These are phyloP conservation scores for Drosophila mayri DNA, from an alignment of 1,140 invertebrate genomes.

Conservation along the genomic window DNA sequence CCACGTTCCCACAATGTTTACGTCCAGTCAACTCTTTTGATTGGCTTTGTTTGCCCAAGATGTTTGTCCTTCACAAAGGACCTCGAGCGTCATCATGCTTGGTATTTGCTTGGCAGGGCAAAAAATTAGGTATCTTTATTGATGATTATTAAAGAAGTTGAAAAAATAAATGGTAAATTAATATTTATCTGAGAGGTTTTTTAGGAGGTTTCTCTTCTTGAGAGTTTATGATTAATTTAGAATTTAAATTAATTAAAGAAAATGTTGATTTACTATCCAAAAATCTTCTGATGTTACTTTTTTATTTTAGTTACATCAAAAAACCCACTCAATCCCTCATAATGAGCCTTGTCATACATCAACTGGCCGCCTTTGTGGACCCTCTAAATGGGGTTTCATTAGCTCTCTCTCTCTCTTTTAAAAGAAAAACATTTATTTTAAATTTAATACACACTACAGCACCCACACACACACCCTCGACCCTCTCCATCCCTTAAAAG, in stretches of 20 bases:
- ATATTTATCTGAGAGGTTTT: background rate
- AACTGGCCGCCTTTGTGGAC: conserved; percentile 18
- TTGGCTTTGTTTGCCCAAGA: conserved; percentile 44
- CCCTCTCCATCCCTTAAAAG: conserved; percentile 4
- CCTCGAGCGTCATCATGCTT: background rate
- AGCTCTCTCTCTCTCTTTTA: conserved; percentile 30
- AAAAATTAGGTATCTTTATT: background rate
- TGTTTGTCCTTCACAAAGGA: conserved; percentile 30
- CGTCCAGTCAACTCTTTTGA: conserved; percentile 30
- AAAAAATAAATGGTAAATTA: background rate
- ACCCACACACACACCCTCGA: conserved; percentile 16
- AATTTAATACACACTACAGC: conserved; percentile 71
- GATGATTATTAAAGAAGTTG: background rate
- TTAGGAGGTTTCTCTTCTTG: too few relatives aligned
- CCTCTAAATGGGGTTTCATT: conserved; percentile 74
- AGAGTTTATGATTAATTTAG: background rate
- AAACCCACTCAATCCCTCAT: background rate
- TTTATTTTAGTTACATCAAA: background rate
- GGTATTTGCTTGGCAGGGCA: conserved; percentile 3
- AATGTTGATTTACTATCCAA: background rate
- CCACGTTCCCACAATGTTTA: conserved; percentile 18
- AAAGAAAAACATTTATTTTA: conserved; percentile 78
- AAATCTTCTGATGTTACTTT: background rate
- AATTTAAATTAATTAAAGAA: background rate
- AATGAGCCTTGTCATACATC: conserved; percentile 55